Percentiles rank a stretch among this genome's conserved stretches.
Conservation (phyloP, 2,797 vertebrate genomes). For the Tadarida brasiliensis region DNA sequence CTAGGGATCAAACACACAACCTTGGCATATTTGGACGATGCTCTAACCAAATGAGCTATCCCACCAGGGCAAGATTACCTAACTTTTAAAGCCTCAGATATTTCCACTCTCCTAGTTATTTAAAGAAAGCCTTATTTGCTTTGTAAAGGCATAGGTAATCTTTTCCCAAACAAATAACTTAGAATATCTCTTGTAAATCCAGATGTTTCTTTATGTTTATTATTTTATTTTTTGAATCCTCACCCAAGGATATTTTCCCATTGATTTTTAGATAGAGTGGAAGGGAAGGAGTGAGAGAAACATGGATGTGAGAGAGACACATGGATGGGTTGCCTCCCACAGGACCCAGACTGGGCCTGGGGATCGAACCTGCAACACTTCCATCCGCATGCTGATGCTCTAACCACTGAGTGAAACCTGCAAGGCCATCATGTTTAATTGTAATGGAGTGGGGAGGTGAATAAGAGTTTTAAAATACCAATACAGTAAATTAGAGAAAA, state of each 20-base stretch:
- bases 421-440: slow-evolving; percentile 20
- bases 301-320: too few relatives aligned
- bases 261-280: too few relatives aligned
- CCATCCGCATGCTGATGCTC: too few relatives aligned
- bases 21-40: background rate
- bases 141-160: background rate
- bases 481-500: slow-evolving; percentile 32
- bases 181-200: slow-evolving; percentile 32
- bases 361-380: too few relatives aligned
- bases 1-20: background rate
- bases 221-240: too few relatives aligned
- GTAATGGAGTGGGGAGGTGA: background rate
- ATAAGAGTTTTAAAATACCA: background rate
- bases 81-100: slow-evolving; percentile 8
- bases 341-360: too few relatives aligned
- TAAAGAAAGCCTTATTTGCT: slow-evolving; percentile 28
- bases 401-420: too few relatives aligned
- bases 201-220: background rate
- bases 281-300: too few relatives aligned
- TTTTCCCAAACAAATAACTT: slow-evolving; percentile 1
- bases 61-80: background rate
- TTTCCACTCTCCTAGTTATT: background rate
- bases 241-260: too few relatives aligned
- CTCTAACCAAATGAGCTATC: background rate
- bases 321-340: too few relatives aligned